Evolutionary conservation across 2,888 invertebrate genomes (phyloP).

Genomic region (Philopedon plagiatum): DNA sequence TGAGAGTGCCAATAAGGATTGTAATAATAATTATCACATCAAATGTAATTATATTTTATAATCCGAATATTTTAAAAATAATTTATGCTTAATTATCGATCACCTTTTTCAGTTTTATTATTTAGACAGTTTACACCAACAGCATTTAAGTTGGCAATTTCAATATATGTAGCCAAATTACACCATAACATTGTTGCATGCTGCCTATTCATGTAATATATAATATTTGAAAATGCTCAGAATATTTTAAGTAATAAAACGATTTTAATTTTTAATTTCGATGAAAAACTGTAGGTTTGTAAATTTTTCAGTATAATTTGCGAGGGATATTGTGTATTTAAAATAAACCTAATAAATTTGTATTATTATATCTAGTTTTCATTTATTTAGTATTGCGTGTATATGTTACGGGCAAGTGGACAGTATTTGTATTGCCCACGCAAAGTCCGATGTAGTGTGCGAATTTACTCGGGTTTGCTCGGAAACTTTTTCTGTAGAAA

Average conservation of each 20-base stretch:
- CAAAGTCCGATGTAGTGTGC: too few species aligned
- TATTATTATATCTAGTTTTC: constrained; percentile 70
- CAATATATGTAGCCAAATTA: constrained; percentile 29
- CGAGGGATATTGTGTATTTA: constrained; percentile 81
- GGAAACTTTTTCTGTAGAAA: too few species aligned
- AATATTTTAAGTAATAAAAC: constrained; percentile 59
- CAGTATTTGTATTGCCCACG: too few species aligned
- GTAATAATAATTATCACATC: constrained; percentile 8
- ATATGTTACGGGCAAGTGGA: too few species aligned
- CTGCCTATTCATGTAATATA: constrained; percentile 64
- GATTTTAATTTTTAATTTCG: constrained; percentile 61
- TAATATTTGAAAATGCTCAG: constrained; percentile 64
- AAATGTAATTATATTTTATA: constrained; percentile 16
- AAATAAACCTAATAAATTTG: constrained; percentile 76
- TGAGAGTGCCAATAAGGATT: constrained; percentile 22
- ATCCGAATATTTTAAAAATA: constrained; percentile 3
- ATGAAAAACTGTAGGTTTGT: constrained; percentile 73
- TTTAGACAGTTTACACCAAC: constrained; percentile 36
- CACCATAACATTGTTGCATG: constrained; percentile 54
- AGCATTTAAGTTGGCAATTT: constrained; percentile 18
- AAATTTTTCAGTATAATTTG: constrained; percentile 77
- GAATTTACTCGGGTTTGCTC: too few species aligned
- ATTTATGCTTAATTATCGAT: neutral
- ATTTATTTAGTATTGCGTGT: constrained; percentile 31
- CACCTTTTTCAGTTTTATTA: neutral